phyloP scores from a whole-genome alignment of 2,888 invertebrate species.

The Plebejus argus region DNA sequence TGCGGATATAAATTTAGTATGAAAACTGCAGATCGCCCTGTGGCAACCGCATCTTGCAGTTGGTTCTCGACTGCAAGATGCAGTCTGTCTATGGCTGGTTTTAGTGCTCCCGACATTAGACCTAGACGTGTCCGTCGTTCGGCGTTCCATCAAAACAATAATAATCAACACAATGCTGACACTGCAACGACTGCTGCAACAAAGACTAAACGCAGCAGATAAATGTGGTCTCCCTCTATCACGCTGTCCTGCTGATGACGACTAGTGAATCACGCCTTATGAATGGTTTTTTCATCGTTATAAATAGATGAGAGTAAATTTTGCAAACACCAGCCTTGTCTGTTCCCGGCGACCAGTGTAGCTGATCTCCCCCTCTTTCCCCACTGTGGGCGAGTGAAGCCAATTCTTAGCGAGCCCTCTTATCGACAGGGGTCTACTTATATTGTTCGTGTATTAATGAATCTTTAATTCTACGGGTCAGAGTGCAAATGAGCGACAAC shows the following conservation, averaged over 20 bases:
- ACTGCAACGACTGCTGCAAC: not conserved
- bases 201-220: not conserved
- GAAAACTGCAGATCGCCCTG: no score
- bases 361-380: slow-evolving; percentile 16
- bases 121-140: no score
- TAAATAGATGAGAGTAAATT: slow-evolving; percentile 26
- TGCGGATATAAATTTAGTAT: no score
- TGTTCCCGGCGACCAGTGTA: not conserved
- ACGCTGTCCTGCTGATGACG: not conserved
- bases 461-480: slow-evolving; percentile 56
- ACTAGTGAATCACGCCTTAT: slow-evolving; percentile 17
- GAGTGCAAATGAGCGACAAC: slow-evolving; percentile 61
- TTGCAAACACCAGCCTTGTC: slow-evolving; percentile 29
- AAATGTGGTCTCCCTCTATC: no score
- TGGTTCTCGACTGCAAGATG: no score
- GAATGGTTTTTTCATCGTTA: slow-evolving; percentile 28
- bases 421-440: slow-evolving; percentile 44
- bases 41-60: no score
- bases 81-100: no score
- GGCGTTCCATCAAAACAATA: no score
- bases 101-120: no score
- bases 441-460: slow-evolving; percentile 51
- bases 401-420: not conserved
- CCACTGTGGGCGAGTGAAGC: not conserved
- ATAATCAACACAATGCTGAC: no score